phyloP scores from a whole-genome alignment of 2,797 vertebrate species.

The Capromys pilorides region DNA sequence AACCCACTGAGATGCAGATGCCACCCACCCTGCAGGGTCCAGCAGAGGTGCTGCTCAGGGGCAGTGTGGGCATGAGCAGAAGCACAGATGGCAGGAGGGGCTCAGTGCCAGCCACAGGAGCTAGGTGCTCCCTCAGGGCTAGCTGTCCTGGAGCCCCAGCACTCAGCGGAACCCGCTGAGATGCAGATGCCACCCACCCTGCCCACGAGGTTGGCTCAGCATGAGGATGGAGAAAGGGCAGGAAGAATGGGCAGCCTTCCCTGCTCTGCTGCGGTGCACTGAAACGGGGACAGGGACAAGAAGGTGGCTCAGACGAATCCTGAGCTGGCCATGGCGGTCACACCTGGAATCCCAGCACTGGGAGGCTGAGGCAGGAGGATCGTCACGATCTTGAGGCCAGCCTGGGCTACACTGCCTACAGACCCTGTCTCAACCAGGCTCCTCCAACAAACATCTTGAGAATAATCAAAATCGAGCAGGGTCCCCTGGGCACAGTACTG shows the following conservation, averaged over 20 bases:
- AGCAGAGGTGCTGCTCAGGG: no score
- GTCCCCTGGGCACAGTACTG: not conserved
- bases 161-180: not conserved
- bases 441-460: not conserved
- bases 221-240: not conserved
- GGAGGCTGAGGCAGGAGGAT: not conserved
- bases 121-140: not conserved
- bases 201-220: not conserved
- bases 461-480: not conserved
- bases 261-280: not conserved
- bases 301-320: not conserved
- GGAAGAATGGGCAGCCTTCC: not conserved
- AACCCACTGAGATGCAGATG: not conserved
- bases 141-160: not conserved
- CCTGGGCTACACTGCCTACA: not conserved
- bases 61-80: not conserved
- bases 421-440: not conserved
- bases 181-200: not conserved
- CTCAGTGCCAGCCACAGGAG: not conserved
- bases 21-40: accelerated
- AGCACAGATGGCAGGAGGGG: not conserved
- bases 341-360: not conserved
- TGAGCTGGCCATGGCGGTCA: not conserved
- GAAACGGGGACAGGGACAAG: not conserved
- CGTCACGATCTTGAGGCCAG: not conserved